Percentiles rank a stretch among this genome's conserved stretches.
These are phyloP conservation scores for Drosophila recens DNA, from an alignment of 2,888 invertebrate species.

Conservation along the genomic window DNA sequence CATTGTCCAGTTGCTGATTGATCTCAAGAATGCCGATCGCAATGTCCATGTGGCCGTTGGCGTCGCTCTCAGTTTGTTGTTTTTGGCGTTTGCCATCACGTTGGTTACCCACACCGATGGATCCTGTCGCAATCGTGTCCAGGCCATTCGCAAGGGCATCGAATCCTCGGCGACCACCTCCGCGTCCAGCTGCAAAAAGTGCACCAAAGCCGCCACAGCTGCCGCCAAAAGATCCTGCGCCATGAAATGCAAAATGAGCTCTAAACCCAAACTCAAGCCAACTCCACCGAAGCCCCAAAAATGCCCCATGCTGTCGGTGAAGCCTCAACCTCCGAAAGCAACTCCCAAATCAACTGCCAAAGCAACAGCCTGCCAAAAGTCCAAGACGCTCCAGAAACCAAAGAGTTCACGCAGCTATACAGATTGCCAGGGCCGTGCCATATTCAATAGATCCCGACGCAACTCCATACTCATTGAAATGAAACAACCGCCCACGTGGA, in stretches of 20 bases:
- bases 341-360: neutral
- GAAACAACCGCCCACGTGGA: slow-evolving; percentile 77
- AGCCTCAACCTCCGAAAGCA: neutral
- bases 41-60: slow-evolving; percentile 58
- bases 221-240: slow-evolving; percentile 1
- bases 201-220: neutral
- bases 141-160: neutral
- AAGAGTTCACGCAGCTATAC: slow-evolving; percentile 24
- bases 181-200: slow-evolving; percentile 1
- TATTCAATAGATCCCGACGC: slow-evolving; percentile 67
- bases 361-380: neutral
- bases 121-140: neutral
- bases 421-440: slow-evolving; percentile 66
- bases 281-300: neutral
- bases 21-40: slow-evolving; percentile 65
- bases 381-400: neutral
- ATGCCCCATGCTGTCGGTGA: neutral
- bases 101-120: slow-evolving; percentile 34
- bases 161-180: neutral
- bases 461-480: slow-evolving; percentile 76
- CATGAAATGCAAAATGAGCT: neutral
- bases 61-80: slow-evolving; percentile 35
- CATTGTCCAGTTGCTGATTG: slow-evolving; percentile 47
- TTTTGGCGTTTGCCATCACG: slow-evolving; percentile 57
- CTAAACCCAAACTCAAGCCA: neutral